phyloP scores from a whole-genome alignment of 2,888 invertebrate species.

The Callyntrura sp. region DNA sequence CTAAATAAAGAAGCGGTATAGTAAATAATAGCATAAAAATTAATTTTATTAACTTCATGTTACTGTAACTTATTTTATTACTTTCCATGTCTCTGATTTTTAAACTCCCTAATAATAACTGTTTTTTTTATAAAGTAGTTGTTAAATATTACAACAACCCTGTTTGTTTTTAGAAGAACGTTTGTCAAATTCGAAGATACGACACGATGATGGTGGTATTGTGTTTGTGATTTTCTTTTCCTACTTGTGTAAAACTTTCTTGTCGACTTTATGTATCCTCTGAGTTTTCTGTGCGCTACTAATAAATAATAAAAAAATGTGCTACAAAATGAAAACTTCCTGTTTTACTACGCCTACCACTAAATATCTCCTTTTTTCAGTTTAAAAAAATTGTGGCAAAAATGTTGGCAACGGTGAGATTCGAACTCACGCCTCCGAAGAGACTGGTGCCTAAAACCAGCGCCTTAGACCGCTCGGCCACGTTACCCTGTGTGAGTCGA shows the following conservation, averaged over 20 bases:
- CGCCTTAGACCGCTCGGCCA: conserved; percentile 84
- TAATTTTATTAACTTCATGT: conserved; percentile 44
- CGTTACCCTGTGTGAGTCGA: conserved; percentile 72
- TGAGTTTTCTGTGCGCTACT: too few species aligned
- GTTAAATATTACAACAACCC: not conserved
- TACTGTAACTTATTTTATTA: conserved; percentile 24
- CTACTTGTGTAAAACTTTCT: conserved; percentile 18
- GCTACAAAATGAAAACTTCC: too few species aligned
- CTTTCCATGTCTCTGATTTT: not conserved
- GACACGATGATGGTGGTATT: not conserved
- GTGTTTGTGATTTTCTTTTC: not conserved
- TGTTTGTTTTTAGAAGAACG: not conserved
- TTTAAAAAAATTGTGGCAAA: conserved; percentile 2
- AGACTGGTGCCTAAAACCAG: conserved; percentile 82
- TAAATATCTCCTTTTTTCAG: too few species aligned
- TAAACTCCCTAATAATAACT: conserved; percentile 16
- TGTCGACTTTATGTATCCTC: not conserved
- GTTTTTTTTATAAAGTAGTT: not conserved
- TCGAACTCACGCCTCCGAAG: conserved; percentile 83
- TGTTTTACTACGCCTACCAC: too few species aligned
- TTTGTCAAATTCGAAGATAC: not conserved
- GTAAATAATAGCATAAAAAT: not conserved
- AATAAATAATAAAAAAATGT: too few species aligned
- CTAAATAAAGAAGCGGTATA: too few species aligned
- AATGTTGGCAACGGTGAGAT: conserved; percentile 82